Conservation (phyloP, 2,113 vertebrate genomes). For the Natator depressus region DNA sequence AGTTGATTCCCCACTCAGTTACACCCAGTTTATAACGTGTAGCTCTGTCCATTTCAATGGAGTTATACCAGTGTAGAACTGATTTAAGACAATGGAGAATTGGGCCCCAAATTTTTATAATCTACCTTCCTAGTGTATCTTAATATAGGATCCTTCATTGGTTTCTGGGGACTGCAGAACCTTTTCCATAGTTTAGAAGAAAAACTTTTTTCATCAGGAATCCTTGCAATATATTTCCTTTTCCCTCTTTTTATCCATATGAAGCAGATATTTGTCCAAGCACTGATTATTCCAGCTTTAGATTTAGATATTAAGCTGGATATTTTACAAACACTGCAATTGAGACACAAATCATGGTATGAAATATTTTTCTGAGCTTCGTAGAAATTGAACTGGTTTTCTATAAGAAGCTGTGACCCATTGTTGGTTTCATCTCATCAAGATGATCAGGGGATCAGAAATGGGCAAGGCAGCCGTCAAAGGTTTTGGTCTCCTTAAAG, state of each 20-base stretch:
- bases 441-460: background rate
- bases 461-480: background rate
- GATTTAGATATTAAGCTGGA: background rate
- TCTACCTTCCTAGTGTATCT: constrained; percentile 48
- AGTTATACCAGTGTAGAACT: background rate
- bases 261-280: background rate
- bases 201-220: constrained; percentile 60
- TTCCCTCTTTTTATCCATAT: constrained; percentile 8
- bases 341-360: background rate
- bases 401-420: background rate
- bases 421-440: background rate
- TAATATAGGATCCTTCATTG: constrained; percentile 45
- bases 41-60: background rate
- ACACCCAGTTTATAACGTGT: background rate
- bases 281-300: background rate
- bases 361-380: background rate
- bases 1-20: background rate
- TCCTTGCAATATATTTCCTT: constrained; percentile 51
- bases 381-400: background rate
- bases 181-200: constrained; percentile 65
- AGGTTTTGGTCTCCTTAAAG: background rate
- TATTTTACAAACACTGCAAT: background rate
- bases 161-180: background rate
- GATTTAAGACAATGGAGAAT: background rate
- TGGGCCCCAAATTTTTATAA: background rate